phyloP scores from a whole-genome alignment of 1,140 invertebrate genomes.

The Zelostemma sp. region DNA sequence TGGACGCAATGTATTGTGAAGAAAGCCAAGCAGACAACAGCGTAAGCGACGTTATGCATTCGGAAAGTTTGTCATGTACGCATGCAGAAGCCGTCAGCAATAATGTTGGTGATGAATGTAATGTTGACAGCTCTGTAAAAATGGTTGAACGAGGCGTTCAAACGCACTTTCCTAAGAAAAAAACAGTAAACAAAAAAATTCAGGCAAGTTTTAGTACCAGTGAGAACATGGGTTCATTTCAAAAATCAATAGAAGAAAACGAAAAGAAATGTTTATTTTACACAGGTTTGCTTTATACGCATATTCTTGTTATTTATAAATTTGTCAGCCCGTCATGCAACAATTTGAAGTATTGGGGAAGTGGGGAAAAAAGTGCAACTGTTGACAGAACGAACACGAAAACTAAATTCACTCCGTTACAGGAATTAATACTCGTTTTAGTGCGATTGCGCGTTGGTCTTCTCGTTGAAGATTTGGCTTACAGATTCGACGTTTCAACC shows the following conservation, averaged over 20 bases:
- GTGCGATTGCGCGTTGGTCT: constrained; percentile 13
- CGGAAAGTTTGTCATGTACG: too few species aligned
- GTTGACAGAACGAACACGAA: too few species aligned
- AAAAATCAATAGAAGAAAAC: not conserved
- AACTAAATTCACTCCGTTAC: constrained; percentile 13
- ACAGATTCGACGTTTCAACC: constrained; percentile 18
- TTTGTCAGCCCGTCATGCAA: constrained; percentile 6
- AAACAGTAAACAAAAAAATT: too few species aligned
- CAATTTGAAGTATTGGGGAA: constrained; percentile 11
- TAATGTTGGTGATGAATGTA: too few species aligned
- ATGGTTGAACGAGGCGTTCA: too few species aligned
- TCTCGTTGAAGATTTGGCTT: constrained; percentile 20
- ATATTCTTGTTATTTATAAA: not conserved
- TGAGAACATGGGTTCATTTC: not conserved
- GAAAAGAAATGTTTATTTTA: constrained; percentile 15
- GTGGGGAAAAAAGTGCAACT: not conserved
- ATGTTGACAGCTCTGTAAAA: too few species aligned
- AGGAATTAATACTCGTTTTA: constrained; percentile 28
- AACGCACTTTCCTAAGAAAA: too few species aligned
- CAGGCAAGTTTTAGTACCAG: too few species aligned
- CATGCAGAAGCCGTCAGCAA: too few species aligned
- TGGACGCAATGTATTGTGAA: too few species aligned
- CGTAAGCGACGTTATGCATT: too few species aligned
- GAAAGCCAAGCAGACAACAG: too few species aligned
- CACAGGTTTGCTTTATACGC: constrained; percentile 7